Evolutionary conservation across 2,113 vertebrate genomes (phyloP), one percentile per base, ranked within the genome.

Genomic region (Labrus mixtus): DNA sequence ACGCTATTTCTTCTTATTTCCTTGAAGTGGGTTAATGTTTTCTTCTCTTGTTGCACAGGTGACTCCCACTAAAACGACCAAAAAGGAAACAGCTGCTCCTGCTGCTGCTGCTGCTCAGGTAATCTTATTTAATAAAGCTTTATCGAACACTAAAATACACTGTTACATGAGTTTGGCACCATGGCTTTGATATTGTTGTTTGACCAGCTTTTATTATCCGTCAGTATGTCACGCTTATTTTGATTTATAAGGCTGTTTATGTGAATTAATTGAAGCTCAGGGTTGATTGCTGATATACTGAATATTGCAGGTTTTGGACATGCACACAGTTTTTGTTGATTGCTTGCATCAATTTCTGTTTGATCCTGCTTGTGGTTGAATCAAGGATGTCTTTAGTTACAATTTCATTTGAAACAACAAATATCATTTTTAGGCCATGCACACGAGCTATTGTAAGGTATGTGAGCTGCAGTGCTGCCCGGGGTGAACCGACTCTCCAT

Each of bases 81-180:
- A 94, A 92, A 90, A 93, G 83, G 93, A 91, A 73, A 79, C 89
- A 62, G 83, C 86, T n/a, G 68, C 86, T 81, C 84, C 92, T 13
- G 92, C 91, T 84, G 90, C 86, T 61, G 7, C 92, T 37, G 94
- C 91, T 86, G 93, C 93, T n/a, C 93, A 94, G 94, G 95, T 95
- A 91, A 94, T 48, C 51, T 39, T 11, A 78, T 43, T 39, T 77
- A 5, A 39, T 43, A 13, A 59, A 37, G 7, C 36, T 19, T 36
- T 10, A 37, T 4, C 17, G 29, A n/a, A 37, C 4, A 13, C 39
- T 46, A 65, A 4, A n/a, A n/a, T n/a, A n/a, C n/a, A n/a, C n/a
- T n/a, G n/a, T 17, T 17, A 1, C 54, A 39, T 57, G 41, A 15
- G 29, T 25, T 41, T 45, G 36, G 33, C 58, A 1, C 9, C 0